phyloP scores from a whole-genome alignment of 2,888 invertebrate species.

The Horisme vitalbata region DNA sequence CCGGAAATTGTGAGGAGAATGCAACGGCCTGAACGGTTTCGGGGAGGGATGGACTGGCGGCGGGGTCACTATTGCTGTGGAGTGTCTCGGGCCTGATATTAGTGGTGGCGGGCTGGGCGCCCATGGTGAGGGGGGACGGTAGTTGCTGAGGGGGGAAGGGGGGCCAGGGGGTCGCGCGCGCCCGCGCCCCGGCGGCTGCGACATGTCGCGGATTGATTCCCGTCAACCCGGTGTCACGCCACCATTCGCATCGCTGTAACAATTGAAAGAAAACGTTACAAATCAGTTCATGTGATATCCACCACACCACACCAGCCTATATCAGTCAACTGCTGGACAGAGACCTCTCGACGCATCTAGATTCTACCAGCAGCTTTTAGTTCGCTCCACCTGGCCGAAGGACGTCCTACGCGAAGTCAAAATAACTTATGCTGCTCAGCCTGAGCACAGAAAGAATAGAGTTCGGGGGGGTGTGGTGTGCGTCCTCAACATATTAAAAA shows the following conservation, averaged over 20 bases:
- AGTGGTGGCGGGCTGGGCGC: slow-evolving; percentile 89
- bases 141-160: slow-evolving; percentile 85
- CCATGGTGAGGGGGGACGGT: slow-evolving; percentile 90
- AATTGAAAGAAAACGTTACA: slow-evolving; percentile 35
- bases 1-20: slow-evolving; percentile 70
- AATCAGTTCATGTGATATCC: neutral
- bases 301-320: too few species aligned
- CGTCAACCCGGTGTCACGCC: slow-evolving; percentile 82
- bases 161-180: slow-evolving; percentile 71
- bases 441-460: too few species aligned
- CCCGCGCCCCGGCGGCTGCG: slow-evolving; percentile 79
- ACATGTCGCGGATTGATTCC: slow-evolving; percentile 78
- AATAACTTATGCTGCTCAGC: too few species aligned
- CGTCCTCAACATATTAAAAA: too few species aligned
- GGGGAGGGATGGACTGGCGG: slow-evolving; percentile 83
- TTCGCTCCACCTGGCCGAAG: too few species aligned
- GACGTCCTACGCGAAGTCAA: too few species aligned
- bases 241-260: slow-evolving; percentile 78
- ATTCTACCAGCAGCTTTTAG: too few species aligned
- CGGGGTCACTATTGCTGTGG: slow-evolving; percentile 79
- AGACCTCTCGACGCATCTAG: too few species aligned
- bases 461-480: too few species aligned
- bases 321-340: too few species aligned
- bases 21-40: slow-evolving; percentile 75
- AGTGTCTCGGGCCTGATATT: slow-evolving; percentile 84